Evolutionary conservation across 2,797 vertebrate species (phyloP).

Genomic region (Pampus argenteus): DNA sequence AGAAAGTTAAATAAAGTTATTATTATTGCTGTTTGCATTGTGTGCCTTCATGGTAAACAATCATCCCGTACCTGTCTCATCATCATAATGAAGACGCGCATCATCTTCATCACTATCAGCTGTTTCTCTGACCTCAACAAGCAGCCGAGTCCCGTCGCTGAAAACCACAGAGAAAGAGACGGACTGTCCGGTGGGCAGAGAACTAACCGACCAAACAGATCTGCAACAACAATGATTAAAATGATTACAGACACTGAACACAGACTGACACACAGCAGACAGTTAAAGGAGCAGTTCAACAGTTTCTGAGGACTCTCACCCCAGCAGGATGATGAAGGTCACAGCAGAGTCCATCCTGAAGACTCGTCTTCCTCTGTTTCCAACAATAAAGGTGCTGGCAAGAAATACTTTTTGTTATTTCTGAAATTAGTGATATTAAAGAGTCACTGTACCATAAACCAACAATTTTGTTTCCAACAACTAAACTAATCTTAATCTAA

Average conservation of each 20-base stretch:
- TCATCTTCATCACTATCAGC: neutral
- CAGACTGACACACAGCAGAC: too few species aligned
- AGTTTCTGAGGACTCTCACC: conserved; percentile 34
- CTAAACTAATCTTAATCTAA: too few species aligned
- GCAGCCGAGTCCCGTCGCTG: conserved; percentile 48
- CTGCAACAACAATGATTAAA: conserved; percentile 11
- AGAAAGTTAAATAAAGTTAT: too few species aligned
- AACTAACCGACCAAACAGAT: conserved; percentile 7
- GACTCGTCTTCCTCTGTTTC: neutral
- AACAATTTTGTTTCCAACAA: too few species aligned
- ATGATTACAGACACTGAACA: neutral
- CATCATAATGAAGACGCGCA: neutral
- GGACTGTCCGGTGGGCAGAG: accelerated
- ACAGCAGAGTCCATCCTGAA: conserved; percentile 18
- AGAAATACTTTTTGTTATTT: too few species aligned
- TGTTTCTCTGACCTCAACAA: conserved; percentile 23
- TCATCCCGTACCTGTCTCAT: conserved; percentile 7
- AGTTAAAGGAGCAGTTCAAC: neutral
- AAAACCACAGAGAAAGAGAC: conserved; percentile 30
- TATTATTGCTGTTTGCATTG: too few species aligned
- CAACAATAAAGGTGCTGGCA: too few species aligned
- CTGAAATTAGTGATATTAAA: too few species aligned
- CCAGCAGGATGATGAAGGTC: conserved; percentile 48
- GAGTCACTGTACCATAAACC: too few species aligned
- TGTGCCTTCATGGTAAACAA: too few species aligned